These are phyloP conservation scores for Arenicola marina DNA, from an alignment of 2,888 invertebrate genomes.

Conservation along the genomic window DNA sequence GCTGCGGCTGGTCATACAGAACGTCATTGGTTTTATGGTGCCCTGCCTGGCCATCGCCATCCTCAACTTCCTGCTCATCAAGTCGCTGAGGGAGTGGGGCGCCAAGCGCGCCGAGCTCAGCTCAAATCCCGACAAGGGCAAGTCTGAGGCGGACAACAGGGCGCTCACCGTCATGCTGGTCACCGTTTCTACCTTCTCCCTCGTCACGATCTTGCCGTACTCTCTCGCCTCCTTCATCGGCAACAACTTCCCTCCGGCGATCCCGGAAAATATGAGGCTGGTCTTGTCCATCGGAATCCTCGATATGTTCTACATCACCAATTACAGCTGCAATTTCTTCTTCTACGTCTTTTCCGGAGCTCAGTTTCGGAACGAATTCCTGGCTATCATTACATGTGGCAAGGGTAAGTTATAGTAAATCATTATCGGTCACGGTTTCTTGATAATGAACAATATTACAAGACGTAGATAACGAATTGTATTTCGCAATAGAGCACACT, in stretches of 20 bases:
- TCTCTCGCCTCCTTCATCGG: background rate
- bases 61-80: background rate
- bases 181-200: constrained; percentile 1
- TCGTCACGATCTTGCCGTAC: background rate
- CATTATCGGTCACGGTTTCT: too few relatives aligned
- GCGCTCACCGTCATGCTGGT: constrained; percentile 2
- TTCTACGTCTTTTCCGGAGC: background rate
- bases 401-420: too few relatives aligned
- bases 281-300: background rate
- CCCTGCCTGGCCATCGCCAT: background rate
- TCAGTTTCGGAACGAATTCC: background rate
- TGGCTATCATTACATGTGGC: too few relatives aligned
- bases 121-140: background rate
- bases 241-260: too few relatives aligned
- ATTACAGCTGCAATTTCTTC: constrained; percentile 1
- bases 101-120: background rate
- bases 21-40: background rate
- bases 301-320: background rate
- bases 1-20: background rate
- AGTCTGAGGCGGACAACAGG: background rate
- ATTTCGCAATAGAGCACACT: too few relatives aligned
- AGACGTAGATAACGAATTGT: too few relatives aligned
- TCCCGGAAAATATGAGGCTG: background rate
- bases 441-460: too few relatives aligned
- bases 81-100: background rate